Base-by-base conservation (phyloP, 2,888 invertebrate species). In the Xestia xanthographa region DNA sequence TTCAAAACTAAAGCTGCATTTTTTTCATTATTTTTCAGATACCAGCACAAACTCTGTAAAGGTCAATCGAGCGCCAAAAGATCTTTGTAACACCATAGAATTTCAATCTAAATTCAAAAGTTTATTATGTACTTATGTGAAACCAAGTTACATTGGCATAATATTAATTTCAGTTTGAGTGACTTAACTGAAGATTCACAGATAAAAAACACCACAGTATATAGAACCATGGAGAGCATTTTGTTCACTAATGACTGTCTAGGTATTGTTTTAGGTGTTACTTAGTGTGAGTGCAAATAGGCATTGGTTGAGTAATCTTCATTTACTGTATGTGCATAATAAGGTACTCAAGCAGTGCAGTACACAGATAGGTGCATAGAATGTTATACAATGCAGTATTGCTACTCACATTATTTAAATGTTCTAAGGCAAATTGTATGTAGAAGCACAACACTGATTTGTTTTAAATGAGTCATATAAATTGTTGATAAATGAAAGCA, bases 401-500 rank as follows among this genome's bases (percentile, higher is more conserved):
- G 41, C 26, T 66, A 53, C 50, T 38, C 20, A 12, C 29, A 65
- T 65, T 68, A 65, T 58, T 62, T 38, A 56, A 75, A 62, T 67
- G 45, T 58, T 67, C 26, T 50, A 38, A 43, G 60, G 34, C 48
- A 58, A 80, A 45, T 67, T 50, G 14, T 48, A 43, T 50, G 22
- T 34, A 8, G n/a, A 69, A 69, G 60, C 53, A 63, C 22, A 58
- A 58, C 43, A 58, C 43, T 14, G 22, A 53, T 56, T 78, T 66
- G 43, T 66, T 81, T 62, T 56, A 5, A 70, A 45, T 17, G 12
- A 63, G 38, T 73, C 66, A 83, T 34, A 12, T 41, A 34, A 71
- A n/a, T 43, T 48, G 14, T 29, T 75, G 68, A 77, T 48, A 58
- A 82, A 65, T 53, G 14, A 34, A 34, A 56, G 53, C 72, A 77